These are phyloP conservation scores for Leptinotarsa undecemlineata DNA, from an alignment of 1,140 invertebrate species.

Conservation along the genomic window DNA sequence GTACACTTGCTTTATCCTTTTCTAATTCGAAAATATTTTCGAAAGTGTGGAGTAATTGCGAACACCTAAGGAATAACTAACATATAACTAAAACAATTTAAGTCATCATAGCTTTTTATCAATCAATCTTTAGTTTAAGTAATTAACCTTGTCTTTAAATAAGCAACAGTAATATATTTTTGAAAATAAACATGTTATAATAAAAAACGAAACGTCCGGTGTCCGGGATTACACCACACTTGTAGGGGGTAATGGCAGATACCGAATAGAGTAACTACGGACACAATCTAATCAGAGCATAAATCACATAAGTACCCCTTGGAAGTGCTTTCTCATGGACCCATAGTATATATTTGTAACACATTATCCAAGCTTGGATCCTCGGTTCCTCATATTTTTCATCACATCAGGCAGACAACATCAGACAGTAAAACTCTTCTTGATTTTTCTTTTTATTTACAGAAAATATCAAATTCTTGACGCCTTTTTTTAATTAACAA, in stretches of 20 bases:
- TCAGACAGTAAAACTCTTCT: not conserved
- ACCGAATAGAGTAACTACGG: not conserved
- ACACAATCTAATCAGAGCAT: not conserved
- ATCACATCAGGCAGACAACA: too few species aligned
- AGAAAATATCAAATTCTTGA: not conserved
- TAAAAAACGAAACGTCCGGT: too few species aligned
- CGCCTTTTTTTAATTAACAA: not conserved
- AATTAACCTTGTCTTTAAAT: too few species aligned
- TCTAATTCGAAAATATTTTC: conserved; percentile 13
- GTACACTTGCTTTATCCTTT: conserved; percentile 23
- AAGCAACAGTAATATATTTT: too few species aligned
- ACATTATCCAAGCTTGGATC: not conserved
- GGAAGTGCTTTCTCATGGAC: not conserved
- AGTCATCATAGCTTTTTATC: too few species aligned
- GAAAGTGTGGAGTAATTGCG: conserved; percentile 24
- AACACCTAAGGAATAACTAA: too few species aligned
- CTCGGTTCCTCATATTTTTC: not conserved
- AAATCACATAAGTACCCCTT: not conserved
- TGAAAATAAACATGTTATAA: too few species aligned
- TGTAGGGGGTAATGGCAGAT: not conserved
- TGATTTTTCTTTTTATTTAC: not conserved
- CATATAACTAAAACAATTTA: too few species aligned
- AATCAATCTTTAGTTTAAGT: too few species aligned
- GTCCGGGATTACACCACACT: too few species aligned
- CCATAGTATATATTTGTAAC: not conserved